Percentiles rank a stretch among this genome's conserved stretches.
Conservation (phyloP, 2,797 vertebrate species). For the Xenopus petersii region DNA sequence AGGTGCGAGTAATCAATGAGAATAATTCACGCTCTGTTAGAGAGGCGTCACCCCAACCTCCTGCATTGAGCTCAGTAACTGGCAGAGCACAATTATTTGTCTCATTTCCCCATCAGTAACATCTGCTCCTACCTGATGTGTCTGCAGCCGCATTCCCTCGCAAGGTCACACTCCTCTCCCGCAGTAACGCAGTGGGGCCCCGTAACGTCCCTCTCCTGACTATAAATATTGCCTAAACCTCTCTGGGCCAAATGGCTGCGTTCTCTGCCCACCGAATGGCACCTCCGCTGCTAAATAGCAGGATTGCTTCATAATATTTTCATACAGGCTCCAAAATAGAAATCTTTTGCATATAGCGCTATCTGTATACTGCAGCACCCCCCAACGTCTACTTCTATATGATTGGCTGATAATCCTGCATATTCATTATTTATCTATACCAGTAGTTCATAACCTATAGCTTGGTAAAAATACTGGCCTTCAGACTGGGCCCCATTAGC, state of each 20-base stretch:
- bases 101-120: not conserved
- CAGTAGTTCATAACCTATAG: too few relatives aligned
- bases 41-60: not conserved
- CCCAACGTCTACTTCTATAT: too few relatives aligned
- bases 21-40: not conserved
- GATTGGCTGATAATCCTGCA: too few relatives aligned
- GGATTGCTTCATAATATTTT: too few relatives aligned
- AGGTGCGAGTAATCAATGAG: constrained; percentile 3
- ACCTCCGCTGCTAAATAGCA: too few relatives aligned
- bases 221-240: not conserved
- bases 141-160: not conserved
- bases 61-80: not conserved
- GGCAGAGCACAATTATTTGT: constrained; percentile 2
- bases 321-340: too few relatives aligned
- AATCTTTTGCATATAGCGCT: too few relatives aligned
- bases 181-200: not conserved
- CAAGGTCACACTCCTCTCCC: not conserved
- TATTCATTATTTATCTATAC: too few relatives aligned
- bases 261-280: too few relatives aligned
- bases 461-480: too few relatives aligned
- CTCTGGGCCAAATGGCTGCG: not conserved
- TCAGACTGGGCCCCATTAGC: too few relatives aligned
- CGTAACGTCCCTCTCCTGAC: not conserved
- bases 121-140: not conserved
- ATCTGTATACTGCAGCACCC: too few relatives aligned